These are phyloP conservation scores for Pteronotus mesoamericanus DNA, from an alignment of 2,797 vertebrate genomes.

Conservation along the genomic window DNA sequence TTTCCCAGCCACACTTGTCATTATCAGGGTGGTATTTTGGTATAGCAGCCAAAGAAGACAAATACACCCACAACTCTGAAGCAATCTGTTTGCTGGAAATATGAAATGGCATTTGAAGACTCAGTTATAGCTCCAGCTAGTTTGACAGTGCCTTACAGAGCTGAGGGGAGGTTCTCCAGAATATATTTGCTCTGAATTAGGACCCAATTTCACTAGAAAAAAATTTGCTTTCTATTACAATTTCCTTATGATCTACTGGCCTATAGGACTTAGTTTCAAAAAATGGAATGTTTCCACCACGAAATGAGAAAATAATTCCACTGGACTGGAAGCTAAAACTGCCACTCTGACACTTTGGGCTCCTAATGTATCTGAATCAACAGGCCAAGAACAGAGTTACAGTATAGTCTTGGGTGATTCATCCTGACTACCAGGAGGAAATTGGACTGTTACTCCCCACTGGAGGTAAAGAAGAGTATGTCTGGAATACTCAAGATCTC, in stretches of 20 bases:
- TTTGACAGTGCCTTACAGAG: neutral
- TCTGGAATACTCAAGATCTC: neutral
- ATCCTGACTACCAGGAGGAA: neutral
- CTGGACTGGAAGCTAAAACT: neutral
- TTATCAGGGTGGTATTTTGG: neutral
- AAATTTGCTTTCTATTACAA: neutral
- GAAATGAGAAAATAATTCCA: neutral
- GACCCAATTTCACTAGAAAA: too few relatives aligned
- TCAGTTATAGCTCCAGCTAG: neutral
- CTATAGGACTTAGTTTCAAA: neutral
- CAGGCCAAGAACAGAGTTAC: neutral
- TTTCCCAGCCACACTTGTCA: neutral
- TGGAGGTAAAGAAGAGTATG: neutral
- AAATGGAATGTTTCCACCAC: neutral
- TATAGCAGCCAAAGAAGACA: neutral
- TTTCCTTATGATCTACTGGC: neutral
- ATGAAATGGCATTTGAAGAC: neutral
- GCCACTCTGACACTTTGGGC: neutral
- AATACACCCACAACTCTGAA: rapidly evolving
- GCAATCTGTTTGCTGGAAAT: neutral
- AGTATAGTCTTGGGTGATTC: neutral
- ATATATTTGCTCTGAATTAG: neutral
- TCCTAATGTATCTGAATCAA: neutral
- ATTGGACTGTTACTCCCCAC: neutral
- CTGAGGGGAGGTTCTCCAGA: neutral